Evolutionary conservation across 1,140 invertebrate genomes (phyloP).

Genomic region (Drosophila elegans): DNA sequence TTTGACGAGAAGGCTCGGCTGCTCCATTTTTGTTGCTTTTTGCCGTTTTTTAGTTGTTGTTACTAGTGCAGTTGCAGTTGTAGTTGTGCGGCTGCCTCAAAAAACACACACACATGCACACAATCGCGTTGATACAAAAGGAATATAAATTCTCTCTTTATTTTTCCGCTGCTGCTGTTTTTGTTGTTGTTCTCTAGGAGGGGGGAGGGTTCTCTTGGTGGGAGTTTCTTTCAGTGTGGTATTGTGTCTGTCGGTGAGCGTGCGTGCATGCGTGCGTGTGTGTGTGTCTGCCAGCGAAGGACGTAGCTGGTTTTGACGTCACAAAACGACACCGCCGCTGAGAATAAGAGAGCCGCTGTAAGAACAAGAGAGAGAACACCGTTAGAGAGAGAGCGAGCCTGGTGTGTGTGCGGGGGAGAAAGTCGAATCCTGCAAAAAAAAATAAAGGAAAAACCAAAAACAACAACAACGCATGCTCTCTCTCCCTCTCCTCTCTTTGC

Average conservation of each 20-base stretch:
- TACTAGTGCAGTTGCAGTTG: constrained; percentile 39
- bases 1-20: constrained; percentile 85
- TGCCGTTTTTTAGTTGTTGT: constrained; percentile 1
- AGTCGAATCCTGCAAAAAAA: constrained; percentile 56
- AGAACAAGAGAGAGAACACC: constrained; percentile 34
- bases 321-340: constrained; percentile 46
- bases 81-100: constrained; percentile 8
- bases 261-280: constrained; percentile 34
- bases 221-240: constrained; percentile 54
- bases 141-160: constrained; percentile 30
- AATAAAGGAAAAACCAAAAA: background rate
- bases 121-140: constrained; percentile 23
- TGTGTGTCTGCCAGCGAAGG: constrained; percentile 42
- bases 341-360: constrained; percentile 52
- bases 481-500: constrained; percentile 19
- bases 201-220: constrained; percentile 22
- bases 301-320: constrained; percentile 69
- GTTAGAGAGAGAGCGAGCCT: constrained; percentile 14
- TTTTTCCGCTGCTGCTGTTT: background rate
- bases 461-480: constrained; percentile 47
- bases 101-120: constrained; percentile 46
- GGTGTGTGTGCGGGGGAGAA: constrained; percentile 58
- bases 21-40: constrained; percentile 75
- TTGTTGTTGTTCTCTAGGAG: background rate
- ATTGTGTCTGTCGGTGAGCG: constrained; percentile 48